A percentile compares a stretch with the other conserved stretches of the same genome.
phyloP scores from a whole-genome alignment of 2,888 invertebrate genomes.

The Aspidiotus destructor region DNA sequence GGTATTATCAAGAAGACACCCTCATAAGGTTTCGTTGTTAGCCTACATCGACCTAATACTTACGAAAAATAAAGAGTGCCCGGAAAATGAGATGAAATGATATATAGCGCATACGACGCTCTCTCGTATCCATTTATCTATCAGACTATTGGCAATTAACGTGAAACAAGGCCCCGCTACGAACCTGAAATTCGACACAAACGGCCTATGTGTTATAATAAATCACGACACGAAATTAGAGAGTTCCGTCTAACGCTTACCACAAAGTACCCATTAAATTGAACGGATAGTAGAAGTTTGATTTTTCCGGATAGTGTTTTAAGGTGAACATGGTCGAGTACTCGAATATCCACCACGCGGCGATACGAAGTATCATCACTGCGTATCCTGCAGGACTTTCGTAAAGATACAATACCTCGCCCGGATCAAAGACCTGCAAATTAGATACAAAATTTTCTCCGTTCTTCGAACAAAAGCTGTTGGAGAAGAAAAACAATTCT shows the following conservation, averaged over 20 bases:
- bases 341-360: conserved; percentile 75
- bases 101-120: conserved; percentile 62
- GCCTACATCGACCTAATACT: conserved; percentile 37
- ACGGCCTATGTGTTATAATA: neutral
- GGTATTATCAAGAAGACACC: neutral
- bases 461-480: neutral
- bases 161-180: conserved; percentile 71
- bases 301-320: conserved; percentile 73
- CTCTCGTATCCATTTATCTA: conserved; percentile 71
- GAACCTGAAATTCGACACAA: conserved; percentile 49
- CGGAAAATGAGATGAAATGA: conserved; percentile 54
- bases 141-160: conserved; percentile 58
- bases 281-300: conserved; percentile 72
- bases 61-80: conserved; percentile 62
- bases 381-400: conserved; percentile 85
- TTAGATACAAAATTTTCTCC: conserved; percentile 28
- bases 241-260: conserved; percentile 43
- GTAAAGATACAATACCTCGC: conserved; percentile 77
- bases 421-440: conserved; percentile 75
- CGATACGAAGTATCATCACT: conserved; percentile 59
- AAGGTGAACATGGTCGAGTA: conserved; percentile 61
- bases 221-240: neutral
- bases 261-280: conserved; percentile 72
- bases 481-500: conserved; percentile 1
- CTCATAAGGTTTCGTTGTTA: neutral